These are phyloP conservation scores for Anthrax anthrax DNA, from an alignment of 2,888 invertebrate species.

Conservation along the genomic window DNA sequence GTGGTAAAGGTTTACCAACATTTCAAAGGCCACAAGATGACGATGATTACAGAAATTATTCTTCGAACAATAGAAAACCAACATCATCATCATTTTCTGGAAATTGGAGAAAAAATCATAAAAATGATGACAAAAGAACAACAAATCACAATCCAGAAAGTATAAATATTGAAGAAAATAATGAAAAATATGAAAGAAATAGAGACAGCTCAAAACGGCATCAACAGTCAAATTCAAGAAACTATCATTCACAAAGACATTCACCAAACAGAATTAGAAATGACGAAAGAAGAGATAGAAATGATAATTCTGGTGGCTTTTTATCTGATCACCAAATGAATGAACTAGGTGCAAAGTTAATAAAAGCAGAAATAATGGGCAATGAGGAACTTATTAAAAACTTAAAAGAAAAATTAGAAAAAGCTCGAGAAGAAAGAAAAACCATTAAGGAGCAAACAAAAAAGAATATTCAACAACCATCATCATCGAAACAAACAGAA, in stretches of 20 bases:
- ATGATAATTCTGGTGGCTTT: constrained; percentile 20
- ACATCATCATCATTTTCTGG: constrained; percentile 1
- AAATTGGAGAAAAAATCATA: constrained; percentile 16
- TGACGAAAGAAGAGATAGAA: constrained; percentile 4
- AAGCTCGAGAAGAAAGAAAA: constrained; percentile 41
- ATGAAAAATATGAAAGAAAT: background rate
- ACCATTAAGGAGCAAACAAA: constrained; percentile 5
- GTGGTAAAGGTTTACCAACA: constrained; percentile 68
- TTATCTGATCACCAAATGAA: constrained; percentile 77
- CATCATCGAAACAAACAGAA: constrained; percentile 10
- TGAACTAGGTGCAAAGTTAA: constrained; percentile 72
- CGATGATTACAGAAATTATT: constrained; percentile 14
- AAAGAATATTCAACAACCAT: constrained; percentile 7
- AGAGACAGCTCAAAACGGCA: too few relatives aligned
- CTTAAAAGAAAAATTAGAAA: constrained; percentile 59
- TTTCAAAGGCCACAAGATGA: constrained; percentile 34
- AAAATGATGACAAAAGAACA: background rate
- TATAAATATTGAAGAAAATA: too few relatives aligned
- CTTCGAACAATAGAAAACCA: background rate
- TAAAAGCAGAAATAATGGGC: constrained; percentile 91
- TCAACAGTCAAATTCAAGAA: background rate
- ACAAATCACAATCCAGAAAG: background rate
- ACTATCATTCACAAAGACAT: background rate
- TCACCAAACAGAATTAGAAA: background rate
- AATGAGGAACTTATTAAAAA: constrained; percentile 52